Evolutionary conservation across 2,888 invertebrate genomes (phyloP), one percentile per base, ranked within the genome.

Genomic region (Rhimphoctona megacephalus): DNA sequence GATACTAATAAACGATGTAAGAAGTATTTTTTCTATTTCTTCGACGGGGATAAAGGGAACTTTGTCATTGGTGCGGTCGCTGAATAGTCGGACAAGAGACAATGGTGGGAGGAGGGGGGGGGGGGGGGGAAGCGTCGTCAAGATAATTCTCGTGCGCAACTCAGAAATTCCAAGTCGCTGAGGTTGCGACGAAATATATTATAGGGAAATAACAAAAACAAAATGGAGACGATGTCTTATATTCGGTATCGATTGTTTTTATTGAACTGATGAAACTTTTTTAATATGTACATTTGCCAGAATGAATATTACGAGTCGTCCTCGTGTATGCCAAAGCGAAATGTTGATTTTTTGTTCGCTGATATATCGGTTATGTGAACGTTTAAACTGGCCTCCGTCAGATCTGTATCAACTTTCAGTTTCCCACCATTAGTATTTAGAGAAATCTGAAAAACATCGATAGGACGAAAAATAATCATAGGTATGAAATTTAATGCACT

Each of bases 291-390:
- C 83, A 87, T 78, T 46, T 64, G 70, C 81, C 46, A 36, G 22
- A 70, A 67, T 82, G 54, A 52, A n/a, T 73, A 83, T 86, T 86
- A 89, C 39, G 89, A 90, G 77, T 89, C 89, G 30, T 89, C 88
- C 67, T 89, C 89, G 61, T 89, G 90, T 81, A 90, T 90, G 64
- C 88, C 90, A 81, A 90, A 90, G 43, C 90, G 90, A 79, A 89
- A 90, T 11, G 89, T 88, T n/a, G 89, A 89, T 80, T 90, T 90
- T 78, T 90, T 88, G 25, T 85, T 88, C 7, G 89, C 83, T 17
- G 87, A 78, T 14, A 85, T 83, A 76, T 90, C 89, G 2, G 88
- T 90, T 64, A 90, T 86, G 72, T 90, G 89, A 61, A 90, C 86
- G 77, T 87, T 90, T 22, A 90, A 83, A 57, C 88, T 88, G 8